These are phyloP conservation scores for Nymphicus hollandicus DNA, from an alignment of 2,113 vertebrate genomes.

Conservation along the genomic window DNA sequence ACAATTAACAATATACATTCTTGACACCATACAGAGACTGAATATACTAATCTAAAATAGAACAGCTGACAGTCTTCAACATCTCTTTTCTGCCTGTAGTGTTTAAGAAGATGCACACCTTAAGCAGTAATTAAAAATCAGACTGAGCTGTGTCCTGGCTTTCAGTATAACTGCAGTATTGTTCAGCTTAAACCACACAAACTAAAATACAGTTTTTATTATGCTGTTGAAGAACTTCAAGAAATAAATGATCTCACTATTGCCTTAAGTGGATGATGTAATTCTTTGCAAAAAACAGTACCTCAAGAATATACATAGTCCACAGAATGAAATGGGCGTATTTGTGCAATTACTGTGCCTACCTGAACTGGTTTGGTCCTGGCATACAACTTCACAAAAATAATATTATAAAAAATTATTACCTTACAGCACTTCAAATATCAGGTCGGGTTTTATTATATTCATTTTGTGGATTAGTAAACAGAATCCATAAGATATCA, in stretches of 20 bases:
- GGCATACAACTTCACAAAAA: background rate
- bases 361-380: background rate
- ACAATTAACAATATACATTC: background rate
- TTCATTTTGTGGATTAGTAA: background rate
- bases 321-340: background rate
- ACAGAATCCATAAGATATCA: background rate
- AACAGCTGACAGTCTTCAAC: background rate
- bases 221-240: conserved; percentile 40
- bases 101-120: background rate
- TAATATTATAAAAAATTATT: background rate
- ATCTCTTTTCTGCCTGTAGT: background rate
- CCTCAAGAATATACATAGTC: background rate
- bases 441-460: background rate
- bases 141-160: conserved; percentile 11
- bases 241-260: conserved; percentile 54
- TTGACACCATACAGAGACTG: background rate
- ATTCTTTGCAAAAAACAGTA: background rate
- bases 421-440: background rate
- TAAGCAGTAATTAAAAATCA: conserved; percentile 62
- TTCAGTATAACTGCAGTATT: background rate
- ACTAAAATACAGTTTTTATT: conserved; percentile 43
- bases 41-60: background rate
- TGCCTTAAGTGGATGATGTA: conserved; percentile 32
- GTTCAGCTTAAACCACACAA: background rate
- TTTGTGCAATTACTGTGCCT: background rate